A percentile compares a stretch with the other conserved stretches of the same genome.
These are phyloP conservation scores for Synergus laeviventris DNA, from an alignment of 2,888 invertebrate species.

Conservation along the genomic window DNA sequence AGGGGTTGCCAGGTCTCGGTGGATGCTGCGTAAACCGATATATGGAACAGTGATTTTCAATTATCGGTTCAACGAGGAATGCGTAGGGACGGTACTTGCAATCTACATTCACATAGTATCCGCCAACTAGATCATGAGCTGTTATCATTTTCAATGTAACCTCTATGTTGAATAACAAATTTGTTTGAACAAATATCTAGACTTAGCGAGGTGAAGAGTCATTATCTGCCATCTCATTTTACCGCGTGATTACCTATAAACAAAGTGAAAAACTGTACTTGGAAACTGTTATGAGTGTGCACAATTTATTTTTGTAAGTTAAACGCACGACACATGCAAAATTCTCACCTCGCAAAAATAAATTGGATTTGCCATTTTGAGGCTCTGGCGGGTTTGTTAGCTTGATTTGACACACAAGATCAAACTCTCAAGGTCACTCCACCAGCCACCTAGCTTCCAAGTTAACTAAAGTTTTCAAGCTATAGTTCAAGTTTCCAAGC, in stretches of 20 bases:
- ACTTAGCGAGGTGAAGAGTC: not conserved
- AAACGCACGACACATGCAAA: no score
- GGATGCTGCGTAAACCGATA: constrained; percentile 58
- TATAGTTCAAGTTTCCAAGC: no score
- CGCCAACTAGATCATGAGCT: constrained; percentile 64
- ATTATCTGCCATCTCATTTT: not conserved
- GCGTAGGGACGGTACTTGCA: constrained; percentile 50
- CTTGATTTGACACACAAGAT: no score
- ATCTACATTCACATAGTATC: constrained; percentile 56
- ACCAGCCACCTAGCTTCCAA: no score
- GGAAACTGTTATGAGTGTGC: no score
- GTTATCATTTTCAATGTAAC: constrained; percentile 56
- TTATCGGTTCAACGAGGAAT: constrained; percentile 62
- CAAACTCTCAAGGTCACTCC: no score
- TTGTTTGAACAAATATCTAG: not conserved
- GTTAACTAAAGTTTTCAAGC: no score
- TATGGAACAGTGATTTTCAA: constrained; percentile 64
- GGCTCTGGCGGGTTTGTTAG: no score
- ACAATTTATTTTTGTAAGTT: no score
- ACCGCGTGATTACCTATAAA: not conserved
- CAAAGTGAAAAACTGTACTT: not conserved
- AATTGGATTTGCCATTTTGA: no score
- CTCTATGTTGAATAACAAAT: constrained; percentile 52
- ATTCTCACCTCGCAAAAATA: no score
- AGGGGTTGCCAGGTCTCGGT: constrained; percentile 24